Evolutionary conservation across 2,888 invertebrate genomes (phyloP).

Genomic region (Cerastoderma edule): DNA sequence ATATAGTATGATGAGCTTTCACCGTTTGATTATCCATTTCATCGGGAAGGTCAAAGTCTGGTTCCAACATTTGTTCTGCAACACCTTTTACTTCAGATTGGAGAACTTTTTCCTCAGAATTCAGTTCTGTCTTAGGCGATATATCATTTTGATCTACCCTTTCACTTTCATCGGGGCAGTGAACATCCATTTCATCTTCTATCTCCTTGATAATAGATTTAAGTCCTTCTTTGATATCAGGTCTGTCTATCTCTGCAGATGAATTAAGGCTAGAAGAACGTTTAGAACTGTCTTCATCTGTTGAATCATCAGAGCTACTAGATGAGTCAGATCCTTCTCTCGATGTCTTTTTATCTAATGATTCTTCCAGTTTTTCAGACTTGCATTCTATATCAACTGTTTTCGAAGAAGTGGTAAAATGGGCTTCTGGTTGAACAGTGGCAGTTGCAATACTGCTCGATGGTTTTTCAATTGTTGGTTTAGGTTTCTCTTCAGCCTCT

Average conservation of each 20-base stretch:
- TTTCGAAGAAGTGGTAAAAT: too few relatives aligned
- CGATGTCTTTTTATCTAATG: neutral
- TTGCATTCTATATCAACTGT: too few relatives aligned
- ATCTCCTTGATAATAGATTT: slow-evolving; percentile 48
- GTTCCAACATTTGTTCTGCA: neutral
- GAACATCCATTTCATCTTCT: slow-evolving; percentile 37
- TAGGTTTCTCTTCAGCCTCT: neutral
- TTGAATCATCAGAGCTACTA: neutral
- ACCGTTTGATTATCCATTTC: neutral
- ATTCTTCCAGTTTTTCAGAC: too few relatives aligned
- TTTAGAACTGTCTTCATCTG: neutral
- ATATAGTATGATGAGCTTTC: slow-evolving; percentile 1
- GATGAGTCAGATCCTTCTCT: neutral
- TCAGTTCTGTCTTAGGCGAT: neutral
- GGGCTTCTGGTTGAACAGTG: too few relatives aligned
- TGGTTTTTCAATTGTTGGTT: too few relatives aligned
- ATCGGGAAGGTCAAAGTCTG: neutral
- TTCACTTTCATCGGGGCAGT: neutral
- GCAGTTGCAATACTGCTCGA: too few relatives aligned
- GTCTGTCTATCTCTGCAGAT: slow-evolving; percentile 51
- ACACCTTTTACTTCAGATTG: neutral
- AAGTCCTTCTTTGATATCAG: slow-evolving; percentile 47
- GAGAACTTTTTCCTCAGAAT: neutral
- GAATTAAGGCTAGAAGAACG: neutral
- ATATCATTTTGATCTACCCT: neutral